Evolutionary conservation across 2,888 invertebrate genomes (phyloP), one percentile per base, ranked within the genome.

Genomic region (Hofmannophila pseudospretella): DNA sequence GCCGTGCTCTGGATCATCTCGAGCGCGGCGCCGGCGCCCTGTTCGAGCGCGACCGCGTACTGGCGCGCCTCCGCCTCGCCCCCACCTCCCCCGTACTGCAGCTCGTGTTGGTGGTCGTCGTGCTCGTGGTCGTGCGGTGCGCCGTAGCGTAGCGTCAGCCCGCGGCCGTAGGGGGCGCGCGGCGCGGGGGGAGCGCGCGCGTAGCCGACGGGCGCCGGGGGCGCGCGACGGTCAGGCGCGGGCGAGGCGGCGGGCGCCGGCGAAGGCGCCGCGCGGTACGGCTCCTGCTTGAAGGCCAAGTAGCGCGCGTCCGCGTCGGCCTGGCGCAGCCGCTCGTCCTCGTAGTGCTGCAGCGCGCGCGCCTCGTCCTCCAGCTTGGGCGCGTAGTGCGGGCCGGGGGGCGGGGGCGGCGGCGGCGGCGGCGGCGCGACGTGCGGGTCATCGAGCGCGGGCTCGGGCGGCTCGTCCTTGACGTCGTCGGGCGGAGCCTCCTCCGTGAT

Each of bases 401-500:
- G 69, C 8, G 12, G 64, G 4, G 63, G 44, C 11, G 53, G 51
- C 23, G 12, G 32, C 12, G 4, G 2, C 78, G 34, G 79, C 84
- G 27, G 23, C 30, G 70, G 4, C 65, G 20, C 7, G 3, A 58
- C 23, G 49, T 8, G 51, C 9, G 66, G 63, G 19, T 61, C 62
- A 16, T 72, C 67, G 5, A 64, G 44, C 13, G 55, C 44, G 3
- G 51, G 53, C 45, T 81, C 82, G 7, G 66, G 69, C 0, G 81
- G 76, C 51, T 85, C 84, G 49, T 80, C 76, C 49, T 86, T 84
- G 11, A 80, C 76, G 29, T 75, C 78, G 34, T 80, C 82, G 28
- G 63, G 64, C 22, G 64, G 20, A 11, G 33, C 39, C 2, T 41
- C 41, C 14, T 57, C 75, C 20, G 85, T 89, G 41, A 90, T 90